A percentile compares a stretch with the other conserved stretches of the same genome.
Evolutionary conservation across 1,140 invertebrate species (phyloP).

Genomic region (Chlorops oryzae): DNA sequence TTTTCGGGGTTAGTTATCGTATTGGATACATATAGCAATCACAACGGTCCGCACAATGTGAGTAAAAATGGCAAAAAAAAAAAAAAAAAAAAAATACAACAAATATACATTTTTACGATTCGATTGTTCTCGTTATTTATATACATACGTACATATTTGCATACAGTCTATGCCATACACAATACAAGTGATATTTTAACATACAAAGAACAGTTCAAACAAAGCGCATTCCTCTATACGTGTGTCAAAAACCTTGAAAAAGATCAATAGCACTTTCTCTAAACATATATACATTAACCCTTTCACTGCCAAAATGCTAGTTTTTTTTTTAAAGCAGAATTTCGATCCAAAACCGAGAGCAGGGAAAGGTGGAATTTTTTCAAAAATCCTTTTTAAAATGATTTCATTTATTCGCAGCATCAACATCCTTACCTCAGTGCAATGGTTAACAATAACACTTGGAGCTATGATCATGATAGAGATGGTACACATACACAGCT

Average conservation of each 20-base stretch:
- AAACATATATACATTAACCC: no score
- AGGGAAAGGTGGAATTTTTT: no score
- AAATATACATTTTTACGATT: not conserved
- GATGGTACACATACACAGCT: slow-evolving; percentile 98
- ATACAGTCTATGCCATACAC: no score
- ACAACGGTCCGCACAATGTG: slow-evolving; percentile 97
- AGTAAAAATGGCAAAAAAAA: slow-evolving; percentile 32
- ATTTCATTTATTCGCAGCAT: slow-evolving; percentile 61
- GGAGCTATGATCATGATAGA: slow-evolving; percentile 95
- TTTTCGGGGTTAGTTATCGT: slow-evolving; percentile 92
- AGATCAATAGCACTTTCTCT: no score
- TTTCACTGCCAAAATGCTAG: no score
- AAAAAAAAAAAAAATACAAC: not conserved
- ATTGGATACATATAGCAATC: slow-evolving; percentile 98
- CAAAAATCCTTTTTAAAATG: not conserved
- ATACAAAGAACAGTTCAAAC: no score
- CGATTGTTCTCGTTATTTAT: not conserved
- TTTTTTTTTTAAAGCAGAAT: no score
- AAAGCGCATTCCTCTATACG: no score
- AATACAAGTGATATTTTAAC: no score
- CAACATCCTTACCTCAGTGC: slow-evolving; percentile 97
- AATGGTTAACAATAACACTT: slow-evolving; percentile 94
- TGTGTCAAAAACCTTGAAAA: no score
- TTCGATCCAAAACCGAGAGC: no score
- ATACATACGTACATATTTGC: slow-evolving; percentile 6